These are phyloP conservation scores for Leguminivora glycinivorella DNA, from an alignment of 1,140 invertebrate species.

Conservation along the genomic window DNA sequence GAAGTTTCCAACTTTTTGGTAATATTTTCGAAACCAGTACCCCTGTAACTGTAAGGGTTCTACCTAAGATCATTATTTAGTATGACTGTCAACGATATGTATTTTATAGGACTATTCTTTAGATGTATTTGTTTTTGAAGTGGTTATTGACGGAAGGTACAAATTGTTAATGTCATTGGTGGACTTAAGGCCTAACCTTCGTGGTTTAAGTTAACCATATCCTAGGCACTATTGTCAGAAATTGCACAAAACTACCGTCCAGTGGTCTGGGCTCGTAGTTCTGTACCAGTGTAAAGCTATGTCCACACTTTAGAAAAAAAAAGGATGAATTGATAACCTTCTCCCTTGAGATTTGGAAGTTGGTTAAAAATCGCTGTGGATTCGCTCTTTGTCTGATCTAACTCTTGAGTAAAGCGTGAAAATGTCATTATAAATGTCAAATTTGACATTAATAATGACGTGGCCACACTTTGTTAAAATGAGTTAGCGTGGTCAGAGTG, in stretches of 20 bases:
- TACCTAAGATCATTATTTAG: constrained; percentile 21
- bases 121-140: constrained; percentile 26
- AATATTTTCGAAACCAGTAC: no score
- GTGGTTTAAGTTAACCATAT: not conserved
- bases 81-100: constrained; percentile 17
- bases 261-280: not conserved
- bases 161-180: constrained; percentile 26
- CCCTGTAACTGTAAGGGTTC: constrained; percentile 5
- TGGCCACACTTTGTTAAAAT: no score
- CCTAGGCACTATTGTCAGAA: not conserved
- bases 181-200: constrained; percentile 21
- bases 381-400: no score
- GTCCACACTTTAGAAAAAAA: not conserved
- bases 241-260: not conserved
- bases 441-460: no score
- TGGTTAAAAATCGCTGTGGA: no score
- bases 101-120: constrained; percentile 28
- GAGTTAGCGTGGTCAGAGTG: no score
- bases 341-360: no score
- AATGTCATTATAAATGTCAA: no score
- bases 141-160: constrained; percentile 21
- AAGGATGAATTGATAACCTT: no score
- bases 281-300: not conserved
- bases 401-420: no score
- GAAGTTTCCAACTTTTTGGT: no score